Percentiles rank a stretch among this genome's conserved stretches.
Evolutionary conservation across 1,140 invertebrate genomes (phyloP).

Genomic region (Paralvinella palmiformis): DNA sequence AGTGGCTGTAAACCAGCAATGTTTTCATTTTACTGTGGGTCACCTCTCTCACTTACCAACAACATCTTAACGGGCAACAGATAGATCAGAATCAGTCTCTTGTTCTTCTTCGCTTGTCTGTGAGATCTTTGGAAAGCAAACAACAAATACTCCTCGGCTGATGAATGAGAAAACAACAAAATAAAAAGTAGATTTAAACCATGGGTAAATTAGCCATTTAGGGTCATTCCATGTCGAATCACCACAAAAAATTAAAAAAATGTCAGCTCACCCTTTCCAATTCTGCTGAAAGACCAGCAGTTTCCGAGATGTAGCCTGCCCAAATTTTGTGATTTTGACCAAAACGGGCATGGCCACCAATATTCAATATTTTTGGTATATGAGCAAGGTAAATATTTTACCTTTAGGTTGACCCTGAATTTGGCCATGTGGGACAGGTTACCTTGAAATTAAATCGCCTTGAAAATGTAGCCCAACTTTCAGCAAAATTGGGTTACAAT

Average conservation of each 20-base stretch:
- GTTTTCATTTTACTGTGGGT: no score
- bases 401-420: background rate
- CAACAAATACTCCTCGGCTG: constrained; percentile 83
- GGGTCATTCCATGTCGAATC: background rate
- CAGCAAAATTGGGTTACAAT: background rate
- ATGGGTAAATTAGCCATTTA: background rate
- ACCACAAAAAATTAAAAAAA: background rate
- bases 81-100: constrained; percentile 89
- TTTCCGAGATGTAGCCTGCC: background rate
- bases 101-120: constrained; percentile 74
- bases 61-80: constrained; percentile 96
- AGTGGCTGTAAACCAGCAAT: no score
- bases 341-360: background rate
- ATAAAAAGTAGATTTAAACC: background rate
- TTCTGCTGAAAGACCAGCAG: background rate
- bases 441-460: background rate
- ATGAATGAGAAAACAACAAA: constrained; percentile 36
- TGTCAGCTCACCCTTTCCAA: background rate
- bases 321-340: background rate
- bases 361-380: background rate
- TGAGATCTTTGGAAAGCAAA: constrained; percentile 92
- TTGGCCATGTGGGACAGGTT: background rate
- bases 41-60: constrained; percentile 56
- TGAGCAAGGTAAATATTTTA: background rate
- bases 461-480: background rate